Base-by-base conservation (phyloP, 2,113 vertebrate species). In the Chaenocephalus aceratus region DNA sequence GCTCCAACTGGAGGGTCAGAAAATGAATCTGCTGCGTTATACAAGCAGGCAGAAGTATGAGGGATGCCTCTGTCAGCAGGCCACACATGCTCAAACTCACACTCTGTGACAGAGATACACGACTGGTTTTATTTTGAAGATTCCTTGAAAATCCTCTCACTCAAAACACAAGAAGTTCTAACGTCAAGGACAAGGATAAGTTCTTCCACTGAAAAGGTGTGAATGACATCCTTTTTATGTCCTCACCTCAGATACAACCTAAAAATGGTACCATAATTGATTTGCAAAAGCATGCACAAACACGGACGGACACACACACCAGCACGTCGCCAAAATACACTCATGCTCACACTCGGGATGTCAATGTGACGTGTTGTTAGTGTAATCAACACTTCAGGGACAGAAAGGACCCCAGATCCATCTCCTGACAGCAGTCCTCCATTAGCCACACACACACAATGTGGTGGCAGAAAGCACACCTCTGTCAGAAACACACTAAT, bases 371-470 rank as follows among this genome's bases (percentile, higher is more conserved):
- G 21, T 21, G 21, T 21, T 21, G 21, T n/a, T n/a, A n/a, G n/a
- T 21, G 21, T 21, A 21, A 76, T 81, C 52, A 74, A 93, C 92
- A 91, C 88, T 87, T 92, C 72, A 73, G 89, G 88, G 89, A 93
- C 88, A 76, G 26, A 14, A 56, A 59, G 76, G 78, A 84, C 72
- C 82, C 79, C 77, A 74, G 81, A 88, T 87, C 86, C 82, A 90
- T 92, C 89, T 88, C 80, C 66, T 81, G 84, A 90, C 88, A 88
- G 86, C 70, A 75, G 81, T 54, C 59, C 56, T 90, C 88, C 90
- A 91, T 90, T 87, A 88, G 80, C 61, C 76, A 21, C 30, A 69
- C 53, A 82, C 18, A n/a, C 61, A 62, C 68, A 74, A 73, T 75
- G 34, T 18, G 2, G 51, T 48, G 46, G 16, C n/a, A 56, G 58